Evolutionary conservation across 2,888 invertebrate genomes (phyloP), one percentile per base, ranked within the genome.

Genomic region (Loripinus fragilis): DNA sequence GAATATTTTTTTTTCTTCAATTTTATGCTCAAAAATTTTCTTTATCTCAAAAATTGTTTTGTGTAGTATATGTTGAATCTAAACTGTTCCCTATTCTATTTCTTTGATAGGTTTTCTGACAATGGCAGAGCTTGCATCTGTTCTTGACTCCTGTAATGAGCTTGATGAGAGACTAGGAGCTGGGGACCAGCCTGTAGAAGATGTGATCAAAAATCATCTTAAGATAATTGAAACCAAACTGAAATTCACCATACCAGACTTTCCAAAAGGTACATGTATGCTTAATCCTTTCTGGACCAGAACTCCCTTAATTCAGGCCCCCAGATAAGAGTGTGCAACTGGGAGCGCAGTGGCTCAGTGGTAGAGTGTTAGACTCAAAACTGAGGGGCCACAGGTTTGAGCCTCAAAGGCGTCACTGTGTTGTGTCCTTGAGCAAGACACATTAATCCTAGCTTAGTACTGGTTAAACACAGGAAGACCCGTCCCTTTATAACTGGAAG

Each of bases 151-250:
- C 12, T 86, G 86, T 65, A 65, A 70, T 55, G 85, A 85, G 2
- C 74, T 87, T n/a, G 85, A 86, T 68, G 85, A 86, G 42, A 78
- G 74, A 41, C 70, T 88, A 0, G 64, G 70, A n/a, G 73, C 52
- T 7, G 52, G 55, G 7, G 23, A n/a, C 0, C 41, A 64, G 23
- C 23, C 52, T 42, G 64, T 76, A 12, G 60, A 75, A 0, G 76
- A 76, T 0, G 65, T 69, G 12, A 81, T 80, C 5, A 76, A 55
- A 55, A 73, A 81, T 69, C 85, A 88, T 69, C 38, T 88, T 12
- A 23, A 72, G 12, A 28, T 70, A 10, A 65, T 85, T 25, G 79
- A 78, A 48, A 73, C 48, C 17, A 84, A 83, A 50, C 48, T 78
- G 25, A 81, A 80, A 48, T 85, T 67, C 48, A 64, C 50, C 17